Conservation (phyloP, 2,797 vertebrate genomes). For the Zonotrichia albicollis region DNA sequence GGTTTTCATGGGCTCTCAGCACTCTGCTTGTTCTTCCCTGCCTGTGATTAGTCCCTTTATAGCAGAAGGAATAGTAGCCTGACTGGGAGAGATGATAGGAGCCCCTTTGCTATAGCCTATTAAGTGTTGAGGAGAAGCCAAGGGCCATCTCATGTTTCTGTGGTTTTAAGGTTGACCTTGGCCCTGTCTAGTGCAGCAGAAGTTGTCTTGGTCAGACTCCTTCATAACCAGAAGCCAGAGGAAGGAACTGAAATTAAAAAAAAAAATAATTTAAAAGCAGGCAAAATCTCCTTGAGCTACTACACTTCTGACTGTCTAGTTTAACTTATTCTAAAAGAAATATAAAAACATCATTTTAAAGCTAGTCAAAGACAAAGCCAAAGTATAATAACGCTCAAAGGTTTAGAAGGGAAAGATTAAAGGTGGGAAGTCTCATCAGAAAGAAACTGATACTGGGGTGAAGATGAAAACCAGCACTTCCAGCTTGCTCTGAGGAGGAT, state of each 20-base stretch:
- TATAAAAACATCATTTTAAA: neutral
- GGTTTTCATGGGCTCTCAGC: neutral
- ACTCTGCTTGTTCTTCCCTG: neutral
- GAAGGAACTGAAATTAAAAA: neutral
- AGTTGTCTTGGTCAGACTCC: neutral
- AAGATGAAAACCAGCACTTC: neutral
- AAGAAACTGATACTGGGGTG: neutral
- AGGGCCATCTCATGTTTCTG: neutral
- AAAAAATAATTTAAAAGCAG: neutral
- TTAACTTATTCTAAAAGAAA: neutral
- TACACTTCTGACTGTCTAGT: neutral
- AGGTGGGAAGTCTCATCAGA: neutral
- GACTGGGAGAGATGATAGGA: neutral
- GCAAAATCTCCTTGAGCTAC: neutral
- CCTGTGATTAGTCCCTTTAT: neutral
- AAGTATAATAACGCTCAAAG: neutral
- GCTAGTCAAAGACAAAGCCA: neutral
- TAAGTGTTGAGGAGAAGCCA: neutral
- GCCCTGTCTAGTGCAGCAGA: neutral
- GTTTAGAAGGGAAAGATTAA: neutral
- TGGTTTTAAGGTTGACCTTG: constrained; percentile 9
- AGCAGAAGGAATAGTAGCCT: neutral
- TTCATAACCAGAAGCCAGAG: neutral
- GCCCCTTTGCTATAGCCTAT: neutral
- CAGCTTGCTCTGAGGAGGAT: neutral